Base-by-base conservation (phyloP, 2,888 invertebrate genomes). In the Ophioninae sp. region DNA sequence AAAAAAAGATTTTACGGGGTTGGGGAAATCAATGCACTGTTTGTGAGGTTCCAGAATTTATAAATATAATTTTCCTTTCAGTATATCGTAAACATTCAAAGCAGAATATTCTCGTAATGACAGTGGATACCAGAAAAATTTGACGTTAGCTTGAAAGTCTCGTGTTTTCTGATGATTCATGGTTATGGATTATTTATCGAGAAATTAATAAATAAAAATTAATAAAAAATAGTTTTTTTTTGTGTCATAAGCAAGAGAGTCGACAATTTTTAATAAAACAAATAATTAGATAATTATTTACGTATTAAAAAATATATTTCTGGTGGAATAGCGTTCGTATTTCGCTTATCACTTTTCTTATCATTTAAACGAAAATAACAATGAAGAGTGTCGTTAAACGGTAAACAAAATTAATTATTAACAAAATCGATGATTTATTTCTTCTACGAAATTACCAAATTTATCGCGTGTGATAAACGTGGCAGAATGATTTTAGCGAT, bases 401-500 rank as follows among this genome's bases (percentile, higher is more conserved):
- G 30, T 30, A 30, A 30, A 30, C n/a, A 30, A 30, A 3, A 30
- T 30, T 2, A 30, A 30, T 30, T 30, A 30, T 30, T 30, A 30
- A 30, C 30, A 30, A 30, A 30, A 30, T 30, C 30, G 30, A 30
- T 30, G 30, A 30, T 30, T 30, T 30, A 30, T 30, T 30, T 30
- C 30, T 30, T 44, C 6, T 50, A 10, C 10, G 50, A 13, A 13
- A 13, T 3, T 50, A 2, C 10, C 23, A 30, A 30, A 20, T 50
- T 20, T 56, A 50, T 73, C 23, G 3, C 6, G 6, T 39, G 6
- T 61, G 0, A 21, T 23, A 5, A 44, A 61, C 30, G 59, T 37
- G 20, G 41, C 37, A 78, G 70, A 62, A 64, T 56, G 56, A 70
- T 62, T 78, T 64, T 3, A 56, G 64, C 50, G 50, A 70, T 21